A percentile compares a stretch with the other conserved stretches of the same genome.
phyloP scores from a whole-genome alignment of 1,140 invertebrate genomes.

The Melanaphis sacchari region DNA sequence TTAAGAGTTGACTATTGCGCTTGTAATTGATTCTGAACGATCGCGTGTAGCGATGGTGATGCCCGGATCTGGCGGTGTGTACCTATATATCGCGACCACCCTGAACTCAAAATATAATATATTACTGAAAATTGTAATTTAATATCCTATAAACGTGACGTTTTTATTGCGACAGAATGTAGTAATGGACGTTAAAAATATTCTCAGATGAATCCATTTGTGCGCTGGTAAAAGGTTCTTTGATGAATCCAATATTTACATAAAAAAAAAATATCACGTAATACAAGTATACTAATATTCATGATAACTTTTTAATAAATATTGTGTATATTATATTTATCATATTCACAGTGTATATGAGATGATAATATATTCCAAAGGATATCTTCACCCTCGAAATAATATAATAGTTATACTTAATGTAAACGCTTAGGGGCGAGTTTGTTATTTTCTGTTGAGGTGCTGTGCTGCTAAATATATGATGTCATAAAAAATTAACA shows the following conservation, averaged over 20 bases:
- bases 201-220: background rate
- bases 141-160: background rate
- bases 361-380: background rate
- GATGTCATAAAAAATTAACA: background rate
- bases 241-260: background rate
- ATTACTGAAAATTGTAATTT: conserved; percentile 12
- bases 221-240: background rate
- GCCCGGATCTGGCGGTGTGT: background rate
- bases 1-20: background rate
- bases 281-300: background rate
- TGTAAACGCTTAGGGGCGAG: background rate
- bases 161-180: background rate
- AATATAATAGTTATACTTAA: background rate
- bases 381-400: background rate
- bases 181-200: background rate
- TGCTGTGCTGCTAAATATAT: background rate
- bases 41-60: conserved; percentile 5
- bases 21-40: conserved; percentile 43
- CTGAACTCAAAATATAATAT: background rate
- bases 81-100: background rate
- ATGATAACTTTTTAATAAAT: background rate
- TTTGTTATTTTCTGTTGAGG: background rate
- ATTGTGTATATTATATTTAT: conserved; percentile 8
- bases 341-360: background rate
- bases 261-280: background rate